phyloP scores from a whole-genome alignment of 2,797 vertebrate species.

The Hyperoplus lanceolatus region DNA sequence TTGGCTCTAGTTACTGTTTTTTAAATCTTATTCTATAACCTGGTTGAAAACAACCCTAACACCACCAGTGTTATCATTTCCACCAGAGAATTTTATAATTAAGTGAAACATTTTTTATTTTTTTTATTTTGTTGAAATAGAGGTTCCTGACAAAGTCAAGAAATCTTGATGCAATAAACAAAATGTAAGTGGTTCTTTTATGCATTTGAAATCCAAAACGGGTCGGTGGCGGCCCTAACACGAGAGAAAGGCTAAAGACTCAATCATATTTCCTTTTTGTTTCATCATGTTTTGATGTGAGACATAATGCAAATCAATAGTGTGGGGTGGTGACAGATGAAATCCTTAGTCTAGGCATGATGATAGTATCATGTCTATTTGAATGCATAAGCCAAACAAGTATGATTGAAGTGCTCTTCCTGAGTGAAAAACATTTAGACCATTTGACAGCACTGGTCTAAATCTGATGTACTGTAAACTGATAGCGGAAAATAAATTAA shows the following conservation, averaged over 20 bases:
- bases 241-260: background rate
- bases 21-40: too few relatives aligned
- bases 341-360: constrained; percentile 23
- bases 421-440: background rate
- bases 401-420: constrained; percentile 23
- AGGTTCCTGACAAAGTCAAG: too few relatives aligned
- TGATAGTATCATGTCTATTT: constrained; percentile 13
- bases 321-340: constrained; percentile 20
- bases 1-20: too few relatives aligned
- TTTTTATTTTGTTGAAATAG: too few relatives aligned
- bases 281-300: background rate
- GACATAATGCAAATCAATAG: background rate
- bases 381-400: constrained; percentile 12
- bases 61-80: too few relatives aligned
- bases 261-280: constrained; percentile 17
- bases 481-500: constrained; percentile 27
- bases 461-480: constrained; percentile 20
- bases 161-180: too few relatives aligned
- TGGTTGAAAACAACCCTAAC: too few relatives aligned
- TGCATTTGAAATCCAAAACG: too few relatives aligned
- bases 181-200: too few relatives aligned
- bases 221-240: too few relatives aligned
- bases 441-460: background rate
- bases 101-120: too few relatives aligned
- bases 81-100: too few relatives aligned